Conservation (phyloP, 2,113 vertebrate species). For the Xenus cinereus region DNA sequence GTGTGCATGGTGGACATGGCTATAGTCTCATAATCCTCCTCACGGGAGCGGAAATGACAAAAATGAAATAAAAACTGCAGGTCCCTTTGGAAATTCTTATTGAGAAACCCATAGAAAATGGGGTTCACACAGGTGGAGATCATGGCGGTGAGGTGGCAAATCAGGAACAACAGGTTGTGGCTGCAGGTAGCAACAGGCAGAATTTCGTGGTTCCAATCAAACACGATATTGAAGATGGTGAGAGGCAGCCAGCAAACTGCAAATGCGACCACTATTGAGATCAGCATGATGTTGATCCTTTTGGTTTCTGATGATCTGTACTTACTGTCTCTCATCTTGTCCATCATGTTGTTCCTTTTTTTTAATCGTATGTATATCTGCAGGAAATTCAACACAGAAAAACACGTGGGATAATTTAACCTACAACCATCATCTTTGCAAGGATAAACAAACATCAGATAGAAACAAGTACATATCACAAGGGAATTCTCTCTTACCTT, state of each 20-base stretch:
- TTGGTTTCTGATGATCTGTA: constrained; percentile 83
- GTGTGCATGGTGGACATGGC: constrained; percentile 91
- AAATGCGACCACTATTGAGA: constrained; percentile 87
- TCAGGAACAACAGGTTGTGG: constrained; percentile 85
- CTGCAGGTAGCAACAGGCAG: constrained; percentile 78
- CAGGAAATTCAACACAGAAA: constrained; percentile 38
- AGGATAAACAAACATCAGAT: not conserved
- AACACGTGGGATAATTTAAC: not conserved
- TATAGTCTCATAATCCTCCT: constrained; percentile 88
- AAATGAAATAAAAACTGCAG: constrained; percentile 83
- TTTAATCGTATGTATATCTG: constrained; percentile 87
- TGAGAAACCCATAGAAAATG: constrained; percentile 88
- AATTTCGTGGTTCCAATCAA: constrained; percentile 87
- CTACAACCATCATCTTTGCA: not conserved
- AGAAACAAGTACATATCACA: not conserved
- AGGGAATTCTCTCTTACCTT: constrained; percentile 77
- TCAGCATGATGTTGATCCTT: constrained; percentile 87
- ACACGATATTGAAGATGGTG: constrained; percentile 86
- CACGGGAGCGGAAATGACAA: constrained; percentile 79
- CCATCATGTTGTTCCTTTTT: constrained; percentile 84
- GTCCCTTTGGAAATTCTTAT: constrained; percentile 90
- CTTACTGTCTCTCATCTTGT: constrained; percentile 86
- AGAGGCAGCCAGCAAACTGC: constrained; percentile 89
- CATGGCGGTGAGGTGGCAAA: constrained; percentile 89
- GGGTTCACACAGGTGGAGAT: constrained; percentile 89